Evolutionary conservation across 2,888 invertebrate species (phyloP), one percentile per base, ranked within the genome.

Genomic region (Pollenia griseotomentosa): DNA sequence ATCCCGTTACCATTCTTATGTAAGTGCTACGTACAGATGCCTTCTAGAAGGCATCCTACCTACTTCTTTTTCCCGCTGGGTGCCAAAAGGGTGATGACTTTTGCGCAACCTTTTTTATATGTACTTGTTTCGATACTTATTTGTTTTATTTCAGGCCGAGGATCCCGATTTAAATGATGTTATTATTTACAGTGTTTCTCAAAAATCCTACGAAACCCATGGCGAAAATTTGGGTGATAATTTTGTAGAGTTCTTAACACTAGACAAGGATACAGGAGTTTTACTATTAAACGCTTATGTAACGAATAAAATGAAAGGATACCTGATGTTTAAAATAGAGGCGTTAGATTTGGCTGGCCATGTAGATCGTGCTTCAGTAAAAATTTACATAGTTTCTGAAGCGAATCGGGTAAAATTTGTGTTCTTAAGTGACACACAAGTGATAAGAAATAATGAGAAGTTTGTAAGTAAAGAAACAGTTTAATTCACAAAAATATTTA

Each of bases 371-470:
- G 92, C 95, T 0, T 90, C 92, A 9, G 94, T 95, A 5, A 95
- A 95, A 89, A 93, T 96, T 61, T 95, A 95, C 91, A 92, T 96
- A 68, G 94, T 96, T 74, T 94, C 95, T 0, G 93, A 94, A 4
- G 92, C 92, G 55, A 95, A 95, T 92, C 93, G 95, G 42, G 94
- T 96, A 1, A 93, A 92, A 87, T 89, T 90, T 70, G 83, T 89
- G 14, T 90, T 90, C 53, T 40, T 89, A 9, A 89, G 87, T 65
- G 87, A 81, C 46, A 80, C 89, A 46, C 65, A 88, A 42, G 61
- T 71, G 9, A 88, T 90, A 12, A 70, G 83, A 87, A 88, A 90
- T 3, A 89, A 94, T 86, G 92, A 90, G 87, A 91, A 91, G 71
- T 94, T 94, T 89, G 95, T 95, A 91, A 94, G 95, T 94, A 59